phyloP scores from a whole-genome alignment of 2,888 invertebrate genomes.

The Rhagonycha lutea region DNA sequence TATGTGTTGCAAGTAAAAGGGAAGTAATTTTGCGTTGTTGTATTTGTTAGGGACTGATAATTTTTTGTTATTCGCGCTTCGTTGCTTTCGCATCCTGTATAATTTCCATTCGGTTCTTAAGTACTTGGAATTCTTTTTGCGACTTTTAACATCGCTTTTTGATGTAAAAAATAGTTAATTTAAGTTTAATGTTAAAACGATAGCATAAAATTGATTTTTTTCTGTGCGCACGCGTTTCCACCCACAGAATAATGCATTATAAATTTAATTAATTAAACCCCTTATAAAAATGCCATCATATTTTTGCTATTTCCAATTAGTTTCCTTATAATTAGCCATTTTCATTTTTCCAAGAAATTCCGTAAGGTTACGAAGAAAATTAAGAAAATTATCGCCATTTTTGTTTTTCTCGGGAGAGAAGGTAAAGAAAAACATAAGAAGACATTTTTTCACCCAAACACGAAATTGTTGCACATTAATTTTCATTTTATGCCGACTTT shows the following conservation, averaged over 20 bases:
- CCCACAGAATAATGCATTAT: slow-evolving; percentile 19
- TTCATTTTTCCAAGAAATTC: not conserved
- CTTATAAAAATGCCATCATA: slow-evolving; percentile 3
- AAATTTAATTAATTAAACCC: slow-evolving; percentile 28
- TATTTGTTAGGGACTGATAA: slow-evolving; percentile 9
- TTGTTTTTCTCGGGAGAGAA: not conserved
- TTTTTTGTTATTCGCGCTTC: not conserved
- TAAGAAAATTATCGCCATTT: not conserved
- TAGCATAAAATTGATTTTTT: slow-evolving; percentile 39
- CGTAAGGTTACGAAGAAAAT: not conserved
- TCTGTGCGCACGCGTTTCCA: slow-evolving; percentile 36
- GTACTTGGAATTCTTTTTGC: not conserved
- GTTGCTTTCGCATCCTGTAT: slow-evolving; percentile 2
- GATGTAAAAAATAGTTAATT: slow-evolving; percentile 1
- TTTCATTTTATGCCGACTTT: too few species aligned
- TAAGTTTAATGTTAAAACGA: slow-evolving; percentile 23
- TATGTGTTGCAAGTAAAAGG: not conserved
- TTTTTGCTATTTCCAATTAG: slow-evolving; percentile 3
- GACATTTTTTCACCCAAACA: not conserved
- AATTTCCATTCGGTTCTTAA: not conserved
- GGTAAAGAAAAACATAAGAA: not conserved
- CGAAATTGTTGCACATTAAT: not conserved
- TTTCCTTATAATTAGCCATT: not conserved
- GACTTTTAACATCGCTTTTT: not conserved
- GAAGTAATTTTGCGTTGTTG: not conserved